These are phyloP conservation scores for Sylvilagus bachmani DNA, from an alignment of 2,113 vertebrate species.

Conservation along the genomic window DNA sequence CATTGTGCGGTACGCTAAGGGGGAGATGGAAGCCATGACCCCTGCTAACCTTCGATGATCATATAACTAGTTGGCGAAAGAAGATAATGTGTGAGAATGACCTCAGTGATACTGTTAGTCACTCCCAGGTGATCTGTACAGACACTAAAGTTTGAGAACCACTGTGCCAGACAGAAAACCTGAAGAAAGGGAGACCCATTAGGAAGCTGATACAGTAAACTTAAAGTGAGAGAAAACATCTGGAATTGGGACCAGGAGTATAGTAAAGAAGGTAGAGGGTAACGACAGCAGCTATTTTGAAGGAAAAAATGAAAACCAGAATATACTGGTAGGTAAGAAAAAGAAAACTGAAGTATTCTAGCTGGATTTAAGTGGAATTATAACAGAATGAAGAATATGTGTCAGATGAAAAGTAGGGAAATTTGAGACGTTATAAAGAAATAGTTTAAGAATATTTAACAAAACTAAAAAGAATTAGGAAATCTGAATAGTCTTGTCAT, in stretches of 20 bases:
- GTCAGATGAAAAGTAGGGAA: background rate
- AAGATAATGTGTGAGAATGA: background rate
- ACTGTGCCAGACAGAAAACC: background rate
- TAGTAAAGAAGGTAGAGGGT: background rate
- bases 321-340: slow-evolving; percentile 24
- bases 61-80: slow-evolving; percentile 18
- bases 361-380: background rate
- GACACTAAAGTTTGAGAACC: slow-evolving; percentile 29
- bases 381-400: background rate
- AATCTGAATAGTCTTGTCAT: background rate
- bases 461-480: slow-evolving; percentile 59
- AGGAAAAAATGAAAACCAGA: background rate
- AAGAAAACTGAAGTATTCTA: background rate
- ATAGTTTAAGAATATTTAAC: slow-evolving; percentile 35
- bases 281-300: background rate
- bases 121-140: background rate
- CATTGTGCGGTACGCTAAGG: background rate
- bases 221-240: background rate
- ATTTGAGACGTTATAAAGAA: background rate
- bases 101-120: background rate
- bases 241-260: background rate
- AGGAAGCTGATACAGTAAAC: background rate
- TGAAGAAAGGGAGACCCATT: background rate
- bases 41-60: background rate
- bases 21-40: background rate